These are phyloP conservation scores for Augochlora pura DNA, from an alignment of 1,140 invertebrate genomes.

Conservation along the genomic window DNA sequence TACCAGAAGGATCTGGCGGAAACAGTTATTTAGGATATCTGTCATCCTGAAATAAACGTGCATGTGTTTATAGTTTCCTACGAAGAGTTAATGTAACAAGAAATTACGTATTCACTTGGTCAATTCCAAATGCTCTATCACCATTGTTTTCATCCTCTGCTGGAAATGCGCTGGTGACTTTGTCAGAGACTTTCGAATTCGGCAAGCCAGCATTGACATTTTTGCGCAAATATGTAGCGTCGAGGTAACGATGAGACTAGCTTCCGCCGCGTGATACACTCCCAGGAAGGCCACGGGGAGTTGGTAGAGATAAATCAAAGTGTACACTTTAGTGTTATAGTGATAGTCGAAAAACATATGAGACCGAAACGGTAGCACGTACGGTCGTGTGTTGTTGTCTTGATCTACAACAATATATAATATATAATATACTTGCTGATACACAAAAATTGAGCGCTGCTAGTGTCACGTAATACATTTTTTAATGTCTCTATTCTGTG, in stretches of 20 bases:
- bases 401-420: background rate
- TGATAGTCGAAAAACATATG: constrained; percentile 30
- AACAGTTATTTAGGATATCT: background rate
- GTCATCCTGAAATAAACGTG: background rate
- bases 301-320: constrained; percentile 10
- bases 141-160: background rate
- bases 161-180: too few relatives aligned
- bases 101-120: background rate
- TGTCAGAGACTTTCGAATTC: too few relatives aligned
- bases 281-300: background rate
- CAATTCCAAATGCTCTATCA: background rate
- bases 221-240: too few relatives aligned
- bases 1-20: background rate
- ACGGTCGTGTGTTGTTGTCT: background rate
- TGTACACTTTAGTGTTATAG: background rate
- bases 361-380: constrained; percentile 25
- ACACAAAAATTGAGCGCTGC: too few relatives aligned
- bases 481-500: too few relatives aligned
- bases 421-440: too few relatives aligned
- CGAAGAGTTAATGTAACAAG: too few relatives aligned
- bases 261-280: background rate
- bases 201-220: background rate
- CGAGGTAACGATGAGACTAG: constrained; percentile 18
- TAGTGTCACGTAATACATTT: too few relatives aligned
- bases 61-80: too few relatives aligned